Base-by-base conservation (phyloP, 2,113 vertebrate genomes). In the Alectura lathami region DNA sequence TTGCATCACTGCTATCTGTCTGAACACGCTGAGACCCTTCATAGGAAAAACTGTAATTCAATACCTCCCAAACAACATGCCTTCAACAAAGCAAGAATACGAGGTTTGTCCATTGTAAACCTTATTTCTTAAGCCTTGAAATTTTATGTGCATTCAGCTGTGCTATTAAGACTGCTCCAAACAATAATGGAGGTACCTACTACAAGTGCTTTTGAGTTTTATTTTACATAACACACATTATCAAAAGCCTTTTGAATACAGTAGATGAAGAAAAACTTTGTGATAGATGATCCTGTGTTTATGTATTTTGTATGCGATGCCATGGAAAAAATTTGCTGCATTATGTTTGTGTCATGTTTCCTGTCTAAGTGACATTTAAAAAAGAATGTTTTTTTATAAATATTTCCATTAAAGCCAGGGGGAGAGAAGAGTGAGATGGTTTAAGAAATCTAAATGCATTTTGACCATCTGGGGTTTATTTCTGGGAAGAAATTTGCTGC, bases 401-500 rank as follows among this genome's bases (percentile, higher is more conserved):
- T 38, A 17, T 67, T 64, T 53, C 43, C 48, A 64, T 29, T 27
- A 59, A 30, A 74, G 47, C 1, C 34, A 59, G 11, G 16, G 29
- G 30, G 64, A 24, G 22, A 42, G 40, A 23, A n/a, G 42, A 59
- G 24, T 53, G 23, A 81, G 14, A 89, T 74, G 94, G 59, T 43
- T 74, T 76, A 66, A 83, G 63, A 86, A 92, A 91, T 43, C 74
- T 77, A 85, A 81, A 79, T 86, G 73, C 80, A 64, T 86, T 95
- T 80, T 86, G 73, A 93, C 83, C 87, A 88, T 64, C 66, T 88
- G 85, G 87, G 78, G 34, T 94, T 86, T 84, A 64, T 23, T 43
- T 84, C 32, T 26, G 89, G 54, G 47, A 26, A 94, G 88, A 87
- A 90, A 91, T 93, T 77, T 93, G 82, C 95, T 89, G 79, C 80